Conservation (phyloP, 2,797 vertebrate genomes). For the Tapirus indicus region DNA sequence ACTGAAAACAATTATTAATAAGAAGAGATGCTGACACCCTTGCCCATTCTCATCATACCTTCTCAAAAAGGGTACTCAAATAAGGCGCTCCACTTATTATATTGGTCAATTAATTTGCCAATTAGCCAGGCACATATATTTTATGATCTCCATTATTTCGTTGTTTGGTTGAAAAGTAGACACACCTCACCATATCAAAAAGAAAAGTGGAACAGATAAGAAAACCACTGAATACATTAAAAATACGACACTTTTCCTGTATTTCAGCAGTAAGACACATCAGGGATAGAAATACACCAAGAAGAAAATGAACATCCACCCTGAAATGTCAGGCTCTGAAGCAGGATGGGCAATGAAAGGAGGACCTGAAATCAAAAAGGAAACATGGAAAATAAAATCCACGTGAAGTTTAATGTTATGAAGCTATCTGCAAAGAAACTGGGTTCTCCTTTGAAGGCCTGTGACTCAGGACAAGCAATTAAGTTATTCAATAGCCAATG, state of each 20-base stretch:
- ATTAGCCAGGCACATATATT: conserved; percentile 81
- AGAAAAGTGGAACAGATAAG: conserved; percentile 74
- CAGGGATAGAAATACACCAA: conserved; percentile 46
- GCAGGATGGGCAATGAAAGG: conserved; percentile 44
- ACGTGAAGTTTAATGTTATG: background rate
- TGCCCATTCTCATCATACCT: conserved; percentile 81
- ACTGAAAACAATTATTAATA: conserved; percentile 86
- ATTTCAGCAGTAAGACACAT: conserved; percentile 69
- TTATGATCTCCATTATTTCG: conserved; percentile 62
- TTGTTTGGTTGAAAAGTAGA: conserved; percentile 56
- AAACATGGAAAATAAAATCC: conserved; percentile 17
- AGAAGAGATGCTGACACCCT: conserved; percentile 85
- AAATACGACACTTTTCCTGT: conserved; percentile 61
- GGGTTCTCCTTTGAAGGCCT: conserved; percentile 36
- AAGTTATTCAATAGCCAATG: background rate
- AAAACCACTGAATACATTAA: conserved; percentile 50
- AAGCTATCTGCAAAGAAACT: conserved; percentile 27
- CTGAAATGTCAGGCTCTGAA: conserved; percentile 55
- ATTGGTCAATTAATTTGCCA: conserved; percentile 59
- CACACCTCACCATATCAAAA: conserved; percentile 66
- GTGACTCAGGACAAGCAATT: background rate
- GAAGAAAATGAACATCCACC: conserved; percentile 52
- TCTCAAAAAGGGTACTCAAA: conserved; percentile 79
- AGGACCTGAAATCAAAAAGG: conserved; percentile 17
- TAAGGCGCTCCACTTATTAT: conserved; percentile 82